Evolutionary conservation across 2,888 invertebrate genomes (phyloP).

Genomic region (Athripsodes cinereus): DNA sequence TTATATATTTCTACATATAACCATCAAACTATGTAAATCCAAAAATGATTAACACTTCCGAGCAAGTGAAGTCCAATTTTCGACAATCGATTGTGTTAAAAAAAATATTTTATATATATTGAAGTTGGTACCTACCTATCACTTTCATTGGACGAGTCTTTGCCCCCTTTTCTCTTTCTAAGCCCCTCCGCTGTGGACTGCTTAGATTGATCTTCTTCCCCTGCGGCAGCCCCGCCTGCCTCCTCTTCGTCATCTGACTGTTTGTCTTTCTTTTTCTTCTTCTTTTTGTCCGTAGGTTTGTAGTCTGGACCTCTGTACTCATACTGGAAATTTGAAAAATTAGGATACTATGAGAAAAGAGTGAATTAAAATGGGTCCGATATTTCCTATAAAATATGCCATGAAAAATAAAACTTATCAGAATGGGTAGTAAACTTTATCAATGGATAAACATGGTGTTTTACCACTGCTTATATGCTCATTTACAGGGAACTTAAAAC

Average conservation of each 20-base stretch:
- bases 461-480: too few species aligned
- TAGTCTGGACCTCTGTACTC: conserved; percentile 68
- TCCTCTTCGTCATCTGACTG: conserved; percentile 62
- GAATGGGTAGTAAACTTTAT: too few species aligned
- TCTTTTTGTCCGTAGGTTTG: conserved; percentile 54
- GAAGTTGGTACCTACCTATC: not conserved
- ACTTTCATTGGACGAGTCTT: not conserved
- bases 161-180: not conserved
- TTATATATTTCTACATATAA: too few species aligned
- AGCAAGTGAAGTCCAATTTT: too few species aligned
- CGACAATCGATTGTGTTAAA: not conserved
- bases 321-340: conserved; percentile 52
- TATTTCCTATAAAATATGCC: too few species aligned
- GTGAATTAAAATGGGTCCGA: too few species aligned
- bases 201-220: not conserved
- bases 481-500: too few species aligned
- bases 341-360: too few species aligned
- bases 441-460: too few species aligned
- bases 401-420: too few species aligned
- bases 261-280: conserved; percentile 78
- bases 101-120: not conserved
- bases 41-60: too few species aligned
- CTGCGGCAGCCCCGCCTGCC: not conserved
- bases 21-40: too few species aligned
- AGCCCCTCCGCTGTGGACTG: not conserved